Percentiles rank a stretch among this genome's conserved stretches.
Evolutionary conservation across 2,888 invertebrate genomes (phyloP).

Genomic region (Lasioglossum villosulum): DNA sequence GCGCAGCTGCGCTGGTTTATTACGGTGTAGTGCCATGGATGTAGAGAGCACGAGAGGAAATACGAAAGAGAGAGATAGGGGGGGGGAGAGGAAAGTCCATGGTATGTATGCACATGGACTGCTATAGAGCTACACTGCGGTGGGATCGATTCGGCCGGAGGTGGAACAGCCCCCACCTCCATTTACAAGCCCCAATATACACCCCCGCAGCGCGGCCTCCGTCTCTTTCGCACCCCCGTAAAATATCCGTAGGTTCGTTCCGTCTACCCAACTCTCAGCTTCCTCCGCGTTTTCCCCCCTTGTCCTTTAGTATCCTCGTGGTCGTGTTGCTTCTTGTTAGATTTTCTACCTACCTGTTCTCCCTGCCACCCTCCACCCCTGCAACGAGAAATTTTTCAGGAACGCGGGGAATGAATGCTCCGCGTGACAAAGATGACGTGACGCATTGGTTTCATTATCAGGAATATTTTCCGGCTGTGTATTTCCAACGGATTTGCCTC

Average conservation of each 20-base stretch:
- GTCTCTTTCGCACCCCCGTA: conserved; percentile 71
- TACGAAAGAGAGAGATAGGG: background rate
- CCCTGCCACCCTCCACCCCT: background rate
- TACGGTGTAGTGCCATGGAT: conserved; percentile 49
- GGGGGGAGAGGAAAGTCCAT: conserved; percentile 60
- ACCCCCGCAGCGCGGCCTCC: conserved; percentile 66
- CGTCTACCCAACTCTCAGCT: conserved; percentile 18
- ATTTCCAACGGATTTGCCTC: background rate
- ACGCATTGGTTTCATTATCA: background rate
- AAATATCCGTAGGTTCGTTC: conserved; percentile 71
- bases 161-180: conserved; percentile 70
- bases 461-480: background rate
- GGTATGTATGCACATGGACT: conserved; percentile 79
- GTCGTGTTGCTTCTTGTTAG: conserved; percentile 59
- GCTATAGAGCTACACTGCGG: conserved; percentile 80
- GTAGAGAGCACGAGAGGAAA: conserved; percentile 34
- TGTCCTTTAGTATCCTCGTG: conserved; percentile 46
- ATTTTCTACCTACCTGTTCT: conserved; percentile 32
- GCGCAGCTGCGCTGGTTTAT: conserved; percentile 56
- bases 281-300: conserved; percentile 28
- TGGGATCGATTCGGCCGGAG: conserved; percentile 82
- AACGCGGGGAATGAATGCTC: background rate
- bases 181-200: conserved; percentile 78
- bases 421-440: background rate
- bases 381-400: background rate